Evolutionary conservation across 2,113 vertebrate species (phyloP).

Genomic region (Microtus oregoni): DNA sequence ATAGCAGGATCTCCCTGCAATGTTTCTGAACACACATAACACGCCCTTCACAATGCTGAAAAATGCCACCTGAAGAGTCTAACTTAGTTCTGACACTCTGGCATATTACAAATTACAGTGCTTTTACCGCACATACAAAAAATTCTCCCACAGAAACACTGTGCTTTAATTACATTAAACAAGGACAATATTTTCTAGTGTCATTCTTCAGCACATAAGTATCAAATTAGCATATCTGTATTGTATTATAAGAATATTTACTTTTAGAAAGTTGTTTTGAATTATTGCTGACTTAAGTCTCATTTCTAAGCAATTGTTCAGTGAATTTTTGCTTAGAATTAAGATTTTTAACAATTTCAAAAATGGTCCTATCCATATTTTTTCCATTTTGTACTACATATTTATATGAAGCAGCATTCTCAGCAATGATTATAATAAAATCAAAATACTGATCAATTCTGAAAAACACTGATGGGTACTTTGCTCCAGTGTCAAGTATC

Average conservation of each 20-base stretch:
- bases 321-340: not conserved
- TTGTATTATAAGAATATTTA: not conserved
- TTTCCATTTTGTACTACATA: not conserved
- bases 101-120: not conserved
- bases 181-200: not conserved
- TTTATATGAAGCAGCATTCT: not conserved
- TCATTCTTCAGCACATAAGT: too few relatives aligned
- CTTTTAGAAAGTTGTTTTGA: not conserved
- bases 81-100: not conserved
- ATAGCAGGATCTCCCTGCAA: too few relatives aligned
- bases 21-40: not conserved
- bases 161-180: not conserved
- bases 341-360: not conserved
- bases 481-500: not conserved
- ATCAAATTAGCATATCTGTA: too few relatives aligned
- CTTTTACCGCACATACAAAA: not conserved
- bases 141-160: not conserved
- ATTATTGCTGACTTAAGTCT: not conserved
- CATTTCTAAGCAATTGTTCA: not conserved
- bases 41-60: too few relatives aligned
- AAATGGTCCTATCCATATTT: not conserved
- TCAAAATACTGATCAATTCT: not conserved
- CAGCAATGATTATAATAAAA: not conserved
- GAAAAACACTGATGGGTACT: not conserved
- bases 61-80: not conserved